Evolutionary conservation across 2,113 vertebrate species (phyloP).

Genomic region (Aphyosemion australe): DNA sequence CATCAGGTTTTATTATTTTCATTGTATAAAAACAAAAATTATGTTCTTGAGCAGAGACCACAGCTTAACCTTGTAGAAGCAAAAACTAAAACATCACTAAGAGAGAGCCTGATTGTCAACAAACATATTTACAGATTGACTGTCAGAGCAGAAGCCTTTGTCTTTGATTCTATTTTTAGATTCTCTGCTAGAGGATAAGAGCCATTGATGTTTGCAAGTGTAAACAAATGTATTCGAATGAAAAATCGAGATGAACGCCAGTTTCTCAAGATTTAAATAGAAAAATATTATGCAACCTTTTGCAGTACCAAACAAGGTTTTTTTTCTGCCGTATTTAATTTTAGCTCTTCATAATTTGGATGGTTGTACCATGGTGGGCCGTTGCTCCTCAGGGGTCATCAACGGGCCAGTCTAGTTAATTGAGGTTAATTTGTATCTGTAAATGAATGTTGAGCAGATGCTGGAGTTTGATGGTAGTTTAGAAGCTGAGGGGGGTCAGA

Average conservation of each 20-base stretch:
- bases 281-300: too few species aligned
- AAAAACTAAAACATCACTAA: conserved; percentile 43
- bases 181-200: not conserved
- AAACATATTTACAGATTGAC: conserved; percentile 57
- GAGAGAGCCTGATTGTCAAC: conserved; percentile 29
- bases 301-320: not conserved
- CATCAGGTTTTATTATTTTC: conserved; percentile 33
- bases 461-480: conserved; percentile 37
- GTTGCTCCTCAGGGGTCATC: conserved; percentile 44
- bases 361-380: conserved; percentile 38
- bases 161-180: conserved; percentile 29
- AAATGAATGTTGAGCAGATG: conserved; percentile 48
- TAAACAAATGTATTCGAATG: conserved; percentile 22
- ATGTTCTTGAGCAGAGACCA: conserved; percentile 19
- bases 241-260: not conserved
- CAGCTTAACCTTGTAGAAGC: conserved; percentile 58
- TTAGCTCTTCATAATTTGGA: conserved; percentile 50
- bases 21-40: conserved; percentile 36
- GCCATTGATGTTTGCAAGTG: conserved; percentile 30
- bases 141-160: conserved; percentile 44
- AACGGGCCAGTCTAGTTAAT: conserved; percentile 52
- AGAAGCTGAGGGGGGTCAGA: conserved; percentile 13
- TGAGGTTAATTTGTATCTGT: conserved; percentile 64
- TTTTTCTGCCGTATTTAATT: conserved; percentile 42
- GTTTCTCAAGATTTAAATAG: not conserved